These are phyloP conservation scores for Strigamia maritima DNA, from an alignment of 2,888 invertebrate genomes.

Conservation along the genomic window DNA sequence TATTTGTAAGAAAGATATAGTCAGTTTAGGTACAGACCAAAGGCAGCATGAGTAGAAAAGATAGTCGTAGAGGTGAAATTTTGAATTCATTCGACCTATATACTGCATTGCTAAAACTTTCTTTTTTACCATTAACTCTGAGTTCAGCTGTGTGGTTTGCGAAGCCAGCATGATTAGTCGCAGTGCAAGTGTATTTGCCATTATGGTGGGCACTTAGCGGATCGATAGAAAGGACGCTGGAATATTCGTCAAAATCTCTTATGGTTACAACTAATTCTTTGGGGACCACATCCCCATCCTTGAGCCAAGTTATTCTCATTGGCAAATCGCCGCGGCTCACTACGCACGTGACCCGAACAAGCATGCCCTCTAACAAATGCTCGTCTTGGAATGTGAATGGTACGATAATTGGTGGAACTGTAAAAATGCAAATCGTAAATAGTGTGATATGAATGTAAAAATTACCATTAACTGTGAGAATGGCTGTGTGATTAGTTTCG, in stretches of 20 bases:
- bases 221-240: constrained; percentile 49
- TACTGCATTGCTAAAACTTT: background rate
- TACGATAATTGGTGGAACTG: constrained; percentile 35
- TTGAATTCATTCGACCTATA: background rate
- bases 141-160: constrained; percentile 28
- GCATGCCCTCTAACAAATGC: constrained; percentile 40
- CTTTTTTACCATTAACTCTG: constrained; percentile 22
- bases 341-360: constrained; percentile 43
- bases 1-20: background rate
- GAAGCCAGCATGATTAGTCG: background rate
- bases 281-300: constrained; percentile 48
- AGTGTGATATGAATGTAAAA: background rate
- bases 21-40: background rate
- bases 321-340: constrained; percentile 48
- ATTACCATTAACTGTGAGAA: constrained; percentile 52
- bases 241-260: constrained; percentile 49
- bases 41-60: background rate
- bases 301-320: constrained; percentile 50
- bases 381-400: constrained; percentile 37
- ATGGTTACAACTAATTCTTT: constrained; percentile 38
- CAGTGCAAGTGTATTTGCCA: constrained; percentile 51
- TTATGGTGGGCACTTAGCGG: constrained; percentile 49
- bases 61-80: background rate
- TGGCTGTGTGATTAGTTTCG: constrained; percentile 47
- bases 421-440: constrained; percentile 26